phyloP scores from a whole-genome alignment of 2,888 invertebrate genomes.

The Noctua janthina region DNA sequence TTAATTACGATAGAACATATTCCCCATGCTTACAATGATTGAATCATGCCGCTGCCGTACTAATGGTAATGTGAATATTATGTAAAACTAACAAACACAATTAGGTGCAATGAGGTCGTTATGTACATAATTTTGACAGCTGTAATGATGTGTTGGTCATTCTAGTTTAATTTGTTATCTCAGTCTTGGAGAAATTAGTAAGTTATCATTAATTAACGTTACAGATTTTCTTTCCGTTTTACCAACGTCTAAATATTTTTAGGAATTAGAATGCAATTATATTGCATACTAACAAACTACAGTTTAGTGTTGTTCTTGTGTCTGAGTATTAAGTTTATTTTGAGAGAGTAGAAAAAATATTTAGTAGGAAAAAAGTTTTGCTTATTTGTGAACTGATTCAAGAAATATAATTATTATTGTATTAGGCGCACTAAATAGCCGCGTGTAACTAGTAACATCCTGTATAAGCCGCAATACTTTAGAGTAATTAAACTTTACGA shows the following conservation, averaged over 20 bases:
- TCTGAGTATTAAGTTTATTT: not conserved
- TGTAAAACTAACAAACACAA: constrained; percentile 61
- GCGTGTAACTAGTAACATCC: constrained; percentile 67
- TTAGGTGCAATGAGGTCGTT: constrained; percentile 59
- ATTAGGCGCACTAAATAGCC: constrained; percentile 9
- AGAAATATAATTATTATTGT: constrained; percentile 10
- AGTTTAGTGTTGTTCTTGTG: not conserved
- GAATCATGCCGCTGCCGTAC: constrained; percentile 47
- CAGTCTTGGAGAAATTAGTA: constrained; percentile 24
- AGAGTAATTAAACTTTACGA: constrained; percentile 77
- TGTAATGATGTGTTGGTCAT: constrained; percentile 51
- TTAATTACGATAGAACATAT: constrained; percentile 51
- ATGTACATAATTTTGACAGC: constrained; percentile 56
- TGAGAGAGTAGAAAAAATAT: no score
- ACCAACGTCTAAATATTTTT: not conserved
- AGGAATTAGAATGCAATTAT: not conserved
- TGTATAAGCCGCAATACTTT: constrained; percentile 71
- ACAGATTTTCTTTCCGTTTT: not conserved
- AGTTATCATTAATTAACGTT: constrained; percentile 10
- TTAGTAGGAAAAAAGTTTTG: not conserved
- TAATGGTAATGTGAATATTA: constrained; percentile 61
- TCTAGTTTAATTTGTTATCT: constrained; percentile 43
- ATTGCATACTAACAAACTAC: no score
- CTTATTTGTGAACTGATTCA: not conserved
- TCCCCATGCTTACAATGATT: constrained; percentile 47